phyloP scores from a whole-genome alignment of 2,113 vertebrate genomes.

The Meleagris gallopavo region DNA sequence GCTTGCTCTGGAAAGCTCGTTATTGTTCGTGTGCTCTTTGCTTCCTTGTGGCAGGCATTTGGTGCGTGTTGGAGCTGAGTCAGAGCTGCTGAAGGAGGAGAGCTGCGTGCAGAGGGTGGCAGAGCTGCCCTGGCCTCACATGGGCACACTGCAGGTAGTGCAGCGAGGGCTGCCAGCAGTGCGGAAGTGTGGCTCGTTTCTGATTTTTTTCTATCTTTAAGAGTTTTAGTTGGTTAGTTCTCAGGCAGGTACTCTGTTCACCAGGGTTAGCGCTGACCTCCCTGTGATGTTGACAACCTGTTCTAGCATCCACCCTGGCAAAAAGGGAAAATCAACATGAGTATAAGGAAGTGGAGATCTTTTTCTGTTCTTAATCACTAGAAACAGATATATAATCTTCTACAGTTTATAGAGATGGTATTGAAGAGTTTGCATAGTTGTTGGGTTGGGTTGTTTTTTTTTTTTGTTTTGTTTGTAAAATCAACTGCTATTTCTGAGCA shows the following conservation, averaged over 20 bases:
- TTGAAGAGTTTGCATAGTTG: not conserved
- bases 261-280: not conserved
- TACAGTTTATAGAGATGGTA: constrained; percentile 13
- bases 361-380: not conserved
- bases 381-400: constrained; percentile 13
- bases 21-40: not conserved
- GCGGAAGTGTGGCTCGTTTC: not conserved
- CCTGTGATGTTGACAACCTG: not conserved
- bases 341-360: not conserved
- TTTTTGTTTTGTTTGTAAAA: not conserved
- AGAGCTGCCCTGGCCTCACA: fast-evolving
- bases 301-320: not conserved
- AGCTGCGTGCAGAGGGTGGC: fast-evolving
- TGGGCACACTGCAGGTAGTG: no score
- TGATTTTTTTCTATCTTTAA: not conserved
- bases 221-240: not conserved
- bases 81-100: not conserved
- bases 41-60: not conserved
- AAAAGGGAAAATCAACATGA: not conserved
- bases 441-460: not conserved
- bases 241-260: not conserved
- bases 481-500: constrained; percentile 67
- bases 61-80: fast-evolving
- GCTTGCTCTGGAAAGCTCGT: no score
- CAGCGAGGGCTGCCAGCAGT: not conserved